These are phyloP conservation scores for Semibalanus balanoides DNA, from an alignment of 1,140 invertebrate species.

Conservation along the genomic window DNA sequence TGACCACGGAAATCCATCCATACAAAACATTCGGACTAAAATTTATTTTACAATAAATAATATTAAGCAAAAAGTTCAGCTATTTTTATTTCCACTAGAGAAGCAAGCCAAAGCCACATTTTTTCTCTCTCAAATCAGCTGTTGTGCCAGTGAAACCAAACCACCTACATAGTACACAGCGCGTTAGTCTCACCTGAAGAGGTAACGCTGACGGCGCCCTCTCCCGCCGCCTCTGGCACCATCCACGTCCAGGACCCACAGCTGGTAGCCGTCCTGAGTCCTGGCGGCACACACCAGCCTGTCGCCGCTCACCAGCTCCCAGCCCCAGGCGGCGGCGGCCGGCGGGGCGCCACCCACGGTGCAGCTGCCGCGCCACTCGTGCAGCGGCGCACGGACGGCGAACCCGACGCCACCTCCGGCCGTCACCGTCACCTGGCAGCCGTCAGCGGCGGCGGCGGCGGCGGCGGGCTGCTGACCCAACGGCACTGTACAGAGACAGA, in stretches of 20 bases:
- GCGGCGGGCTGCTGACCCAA: neutral
- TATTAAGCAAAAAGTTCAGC: no score
- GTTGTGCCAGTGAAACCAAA: no score
- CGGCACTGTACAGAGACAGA: neutral
- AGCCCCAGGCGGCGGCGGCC: neutral
- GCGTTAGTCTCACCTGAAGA: no score
- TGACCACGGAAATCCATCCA: no score
- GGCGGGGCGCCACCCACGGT: neutral
- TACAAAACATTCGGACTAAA: no score
- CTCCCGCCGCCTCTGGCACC: neutral
- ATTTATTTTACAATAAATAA: no score
- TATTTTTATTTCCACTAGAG: no score
- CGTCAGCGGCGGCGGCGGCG: no score
- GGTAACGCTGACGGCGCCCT: neutral
- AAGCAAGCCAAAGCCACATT: no score
- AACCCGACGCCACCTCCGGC: neutral
- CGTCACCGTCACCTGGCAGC: neutral
- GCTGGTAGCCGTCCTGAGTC: neutral
- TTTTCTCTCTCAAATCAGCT: no score
- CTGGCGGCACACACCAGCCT: neutral
- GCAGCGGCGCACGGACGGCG: neutral
- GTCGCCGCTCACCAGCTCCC: neutral
- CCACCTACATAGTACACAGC: no score
- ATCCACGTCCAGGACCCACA: neutral
- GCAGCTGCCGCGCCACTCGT: slow-evolving; percentile 2